Evolutionary conservation across 2,797 vertebrate genomes (phyloP).

Genomic region (Muraenolepis orangiensis): DNA sequence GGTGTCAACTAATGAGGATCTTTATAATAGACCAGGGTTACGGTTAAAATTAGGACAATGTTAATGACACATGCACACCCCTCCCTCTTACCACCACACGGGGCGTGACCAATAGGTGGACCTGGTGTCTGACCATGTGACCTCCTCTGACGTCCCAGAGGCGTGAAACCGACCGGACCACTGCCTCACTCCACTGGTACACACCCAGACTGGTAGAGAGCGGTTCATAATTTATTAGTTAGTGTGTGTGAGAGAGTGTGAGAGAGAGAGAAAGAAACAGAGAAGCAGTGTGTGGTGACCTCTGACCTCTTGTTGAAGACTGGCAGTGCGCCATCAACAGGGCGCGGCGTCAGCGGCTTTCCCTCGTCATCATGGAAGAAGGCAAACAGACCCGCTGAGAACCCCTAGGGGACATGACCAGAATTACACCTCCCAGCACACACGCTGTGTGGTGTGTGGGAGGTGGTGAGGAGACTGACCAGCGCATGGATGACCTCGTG

Average conservation of each 20-base stretch:
- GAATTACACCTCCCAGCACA: not conserved
- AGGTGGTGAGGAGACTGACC: conserved; percentile 69
- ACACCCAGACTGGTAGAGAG: conserved; percentile 82
- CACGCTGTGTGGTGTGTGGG: not conserved
- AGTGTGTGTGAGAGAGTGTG: not conserved
- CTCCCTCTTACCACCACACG: conserved; percentile 83
- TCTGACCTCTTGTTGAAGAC: conserved; percentile 90
- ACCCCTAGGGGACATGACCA: conserved; percentile 74
- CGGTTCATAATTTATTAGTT: not conserved
- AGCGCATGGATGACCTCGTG: conserved; percentile 97
- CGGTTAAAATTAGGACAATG: not conserved
- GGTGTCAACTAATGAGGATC: not conserved
- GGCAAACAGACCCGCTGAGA: conserved; percentile 95
- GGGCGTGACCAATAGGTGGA: conserved; percentile 89
- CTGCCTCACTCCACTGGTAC: conserved; percentile 93
- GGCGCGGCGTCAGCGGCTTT: conserved; percentile 87
- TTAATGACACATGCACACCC: not conserved
- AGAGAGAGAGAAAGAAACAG: not conserved
- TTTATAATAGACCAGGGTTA: not conserved
- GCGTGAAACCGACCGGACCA: conserved; percentile 81
- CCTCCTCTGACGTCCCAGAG: conserved; percentile 86
- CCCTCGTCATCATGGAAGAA: conserved; percentile 93
- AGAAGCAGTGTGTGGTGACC: not conserved
- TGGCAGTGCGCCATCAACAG: conserved; percentile 87
- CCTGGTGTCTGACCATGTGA: conserved; percentile 79